These are phyloP conservation scores for Glareola pratincola DNA, from an alignment of 2,113 vertebrate genomes.

Conservation along the genomic window DNA sequence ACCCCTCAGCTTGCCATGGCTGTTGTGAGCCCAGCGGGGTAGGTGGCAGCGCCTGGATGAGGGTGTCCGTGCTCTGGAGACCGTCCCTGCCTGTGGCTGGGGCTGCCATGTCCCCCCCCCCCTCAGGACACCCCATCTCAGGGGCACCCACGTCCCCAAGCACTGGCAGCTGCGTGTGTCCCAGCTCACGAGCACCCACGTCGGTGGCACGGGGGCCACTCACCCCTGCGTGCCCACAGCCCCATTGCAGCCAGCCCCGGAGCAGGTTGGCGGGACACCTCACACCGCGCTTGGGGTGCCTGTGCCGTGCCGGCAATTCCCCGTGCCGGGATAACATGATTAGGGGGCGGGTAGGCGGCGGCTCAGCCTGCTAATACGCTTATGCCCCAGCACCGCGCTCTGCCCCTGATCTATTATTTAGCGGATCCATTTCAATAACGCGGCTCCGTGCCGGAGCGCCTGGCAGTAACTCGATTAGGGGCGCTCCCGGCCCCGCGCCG, in stretches of 20 bases:
- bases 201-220: rapidly evolving
- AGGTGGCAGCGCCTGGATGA: rapidly evolving
- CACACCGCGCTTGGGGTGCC: rapidly evolving
- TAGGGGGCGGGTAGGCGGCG: not conserved
- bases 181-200: rapidly evolving
- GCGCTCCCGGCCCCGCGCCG: not conserved
- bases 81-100: rapidly evolving
- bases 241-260: not conserved
- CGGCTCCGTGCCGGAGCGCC: not conserved
- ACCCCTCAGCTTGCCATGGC: not conserved
- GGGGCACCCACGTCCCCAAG: not conserved
- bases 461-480: conserved; percentile 53
- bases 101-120: too few relatives aligned
- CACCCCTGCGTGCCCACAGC: rapidly evolving
- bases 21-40: not conserved
- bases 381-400: not conserved
- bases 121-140: rapidly evolving
- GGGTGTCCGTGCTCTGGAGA: not conserved
- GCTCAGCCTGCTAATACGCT: not conserved
- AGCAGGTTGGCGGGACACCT: not conserved
- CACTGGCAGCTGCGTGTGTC: not conserved
- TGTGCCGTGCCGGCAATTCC: not conserved
- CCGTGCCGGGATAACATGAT: not conserved
- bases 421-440: conserved; percentile 19
- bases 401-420: conserved; percentile 54